Conservation (phyloP, 2,797 vertebrate species). For the Anguilla anguilla region DNA sequence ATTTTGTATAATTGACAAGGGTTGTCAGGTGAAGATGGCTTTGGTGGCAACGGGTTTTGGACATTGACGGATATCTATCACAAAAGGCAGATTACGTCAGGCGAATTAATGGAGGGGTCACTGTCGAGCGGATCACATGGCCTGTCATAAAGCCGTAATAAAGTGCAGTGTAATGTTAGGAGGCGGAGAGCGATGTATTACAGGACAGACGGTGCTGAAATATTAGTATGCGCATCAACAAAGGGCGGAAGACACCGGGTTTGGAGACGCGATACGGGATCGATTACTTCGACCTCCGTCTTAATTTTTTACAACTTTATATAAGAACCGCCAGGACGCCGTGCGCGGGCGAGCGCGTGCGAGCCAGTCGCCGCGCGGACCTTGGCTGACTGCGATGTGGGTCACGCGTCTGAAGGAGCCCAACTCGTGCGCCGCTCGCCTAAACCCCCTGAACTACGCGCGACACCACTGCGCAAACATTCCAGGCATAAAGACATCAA, state of each 20-base stretch:
- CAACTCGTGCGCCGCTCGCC: background rate
- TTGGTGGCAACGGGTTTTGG: conserved; percentile 75
- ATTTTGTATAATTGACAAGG: conserved; percentile 93
- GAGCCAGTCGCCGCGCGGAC: background rate
- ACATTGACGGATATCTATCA: conserved; percentile 72
- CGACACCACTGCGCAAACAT: conserved; percentile 58
- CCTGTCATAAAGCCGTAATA: conserved; percentile 65
- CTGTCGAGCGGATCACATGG: conserved; percentile 43
- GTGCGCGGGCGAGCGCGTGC: background rate
- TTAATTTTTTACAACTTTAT: conserved; percentile 70
- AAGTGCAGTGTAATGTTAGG: conserved; percentile 55
- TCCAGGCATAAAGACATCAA: conserved; percentile 76
- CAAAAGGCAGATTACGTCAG: conserved; percentile 62
- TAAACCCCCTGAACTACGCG: conserved; percentile 42
- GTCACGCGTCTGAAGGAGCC: background rate
- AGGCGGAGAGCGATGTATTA: conserved; percentile 41
- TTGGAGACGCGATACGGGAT: conserved; percentile 48
- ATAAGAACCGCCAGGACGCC: conserved; percentile 54
- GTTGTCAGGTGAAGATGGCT: conserved; percentile 79
- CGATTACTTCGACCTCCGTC: conserved; percentile 44
- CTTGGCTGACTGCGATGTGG: background rate
- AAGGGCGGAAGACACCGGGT: conserved; percentile 53
- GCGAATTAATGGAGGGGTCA: conserved; percentile 58
- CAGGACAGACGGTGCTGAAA: conserved; percentile 45
- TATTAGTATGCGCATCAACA: conserved; percentile 43